phyloP scores from a whole-genome alignment of 2,113 vertebrate genomes.

The Pleuronectes platessa region DNA sequence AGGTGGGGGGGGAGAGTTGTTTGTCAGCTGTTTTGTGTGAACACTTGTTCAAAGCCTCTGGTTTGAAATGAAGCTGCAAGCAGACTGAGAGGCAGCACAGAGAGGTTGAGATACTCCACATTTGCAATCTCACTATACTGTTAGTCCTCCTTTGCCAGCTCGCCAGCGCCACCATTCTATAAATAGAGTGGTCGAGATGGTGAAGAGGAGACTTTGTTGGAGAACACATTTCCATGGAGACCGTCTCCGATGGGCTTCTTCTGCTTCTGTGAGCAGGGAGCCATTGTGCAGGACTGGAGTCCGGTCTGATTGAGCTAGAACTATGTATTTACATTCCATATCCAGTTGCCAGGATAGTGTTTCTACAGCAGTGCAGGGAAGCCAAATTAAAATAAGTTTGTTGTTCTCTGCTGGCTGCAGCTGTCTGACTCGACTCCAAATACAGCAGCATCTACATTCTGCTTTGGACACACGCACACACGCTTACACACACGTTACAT shows the following conservation, averaged over 20 bases:
- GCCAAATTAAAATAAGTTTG: constrained; percentile 1
- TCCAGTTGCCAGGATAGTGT: constrained; percentile 15
- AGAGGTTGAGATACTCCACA: constrained; percentile 49
- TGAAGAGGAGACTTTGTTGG: constrained; percentile 54
- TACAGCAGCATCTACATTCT: constrained; percentile 14
- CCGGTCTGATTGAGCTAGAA: constrained; percentile 14
- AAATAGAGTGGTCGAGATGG: constrained; percentile 71
- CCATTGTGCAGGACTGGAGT: constrained; percentile 26
- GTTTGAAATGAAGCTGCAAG: constrained; percentile 39
- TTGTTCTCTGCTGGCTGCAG: constrained; percentile 1
- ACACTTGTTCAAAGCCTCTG: constrained; percentile 46
- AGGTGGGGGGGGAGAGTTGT: background rate
- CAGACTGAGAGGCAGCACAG: background rate
- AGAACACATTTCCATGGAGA: constrained; percentile 74
- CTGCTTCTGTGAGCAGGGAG: constrained; percentile 18
- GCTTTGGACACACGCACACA: background rate
- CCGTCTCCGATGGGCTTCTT: constrained; percentile 28
- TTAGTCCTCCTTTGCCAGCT: constrained; percentile 62
- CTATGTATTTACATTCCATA: constrained; percentile 26
- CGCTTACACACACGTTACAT: background rate
- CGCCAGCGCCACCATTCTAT: constrained; percentile 55
- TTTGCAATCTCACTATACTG: constrained; percentile 61
- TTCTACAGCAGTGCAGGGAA: constrained; percentile 6
- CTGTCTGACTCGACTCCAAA: constrained; percentile 9
- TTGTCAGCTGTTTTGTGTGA: constrained; percentile 48